phyloP scores from a whole-genome alignment of 1,140 invertebrate genomes.

The Micrasema longulum region DNA sequence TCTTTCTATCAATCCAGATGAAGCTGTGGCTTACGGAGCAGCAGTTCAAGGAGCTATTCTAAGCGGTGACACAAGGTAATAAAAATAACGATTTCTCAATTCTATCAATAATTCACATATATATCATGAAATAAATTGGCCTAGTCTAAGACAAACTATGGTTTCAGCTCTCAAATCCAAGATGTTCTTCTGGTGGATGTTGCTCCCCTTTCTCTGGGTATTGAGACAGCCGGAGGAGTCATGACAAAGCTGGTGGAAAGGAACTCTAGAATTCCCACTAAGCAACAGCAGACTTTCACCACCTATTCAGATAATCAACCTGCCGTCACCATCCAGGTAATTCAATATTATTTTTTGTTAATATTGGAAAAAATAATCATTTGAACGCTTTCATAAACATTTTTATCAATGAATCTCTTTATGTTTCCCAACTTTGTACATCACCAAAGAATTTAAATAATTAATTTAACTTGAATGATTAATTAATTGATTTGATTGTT shows the following conservation, averaged over 20 bases:
- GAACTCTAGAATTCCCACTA: constrained; percentile 78
- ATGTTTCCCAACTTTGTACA: neutral
- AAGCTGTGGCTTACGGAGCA: constrained; percentile 79
- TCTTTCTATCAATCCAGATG: constrained; percentile 84
- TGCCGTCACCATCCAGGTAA: constrained; percentile 79
- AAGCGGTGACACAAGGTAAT: constrained; percentile 69
- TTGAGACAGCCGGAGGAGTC: constrained; percentile 77
- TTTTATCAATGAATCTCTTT: neutral
- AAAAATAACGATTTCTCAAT: too few species aligned
- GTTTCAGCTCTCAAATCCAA: constrained; percentile 75
- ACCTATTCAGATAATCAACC: constrained; percentile 78
- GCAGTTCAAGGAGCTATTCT: constrained; percentile 84
- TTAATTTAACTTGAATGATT: too few species aligned
- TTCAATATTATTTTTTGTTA: neutral
- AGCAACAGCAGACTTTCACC: constrained; percentile 75
- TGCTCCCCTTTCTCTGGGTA: constrained; percentile 77
- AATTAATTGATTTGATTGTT: too few species aligned
- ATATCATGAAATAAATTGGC: too few species aligned
- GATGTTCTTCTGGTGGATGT: constrained; percentile 83
- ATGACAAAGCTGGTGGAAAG: constrained; percentile 77
- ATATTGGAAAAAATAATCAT: too few species aligned
- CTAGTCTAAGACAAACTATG: too few species aligned
- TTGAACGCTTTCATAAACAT: too few species aligned
- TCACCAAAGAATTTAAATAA: too few species aligned
- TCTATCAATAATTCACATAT: too few species aligned